Percentiles rank a stretch among this genome's conserved stretches.
Conservation (phyloP, 2,888 invertebrate species). For the Oscheius myriophilus region DNA sequence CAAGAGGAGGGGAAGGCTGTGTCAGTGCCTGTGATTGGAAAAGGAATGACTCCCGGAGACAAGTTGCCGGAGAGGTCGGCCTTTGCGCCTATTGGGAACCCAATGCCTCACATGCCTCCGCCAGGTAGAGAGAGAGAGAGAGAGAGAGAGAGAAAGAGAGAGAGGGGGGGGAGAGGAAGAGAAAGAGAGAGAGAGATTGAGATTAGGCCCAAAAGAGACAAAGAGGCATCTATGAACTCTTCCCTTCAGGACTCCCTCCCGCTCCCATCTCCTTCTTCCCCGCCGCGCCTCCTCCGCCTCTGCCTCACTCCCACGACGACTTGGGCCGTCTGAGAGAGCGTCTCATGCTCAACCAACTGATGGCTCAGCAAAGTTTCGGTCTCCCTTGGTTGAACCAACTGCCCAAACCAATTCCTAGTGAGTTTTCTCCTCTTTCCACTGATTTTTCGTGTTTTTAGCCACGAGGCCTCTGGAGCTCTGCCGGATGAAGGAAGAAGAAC, state of each 20-base stretch:
- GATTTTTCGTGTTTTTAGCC: conserved; percentile 4
- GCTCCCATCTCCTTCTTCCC: conserved; percentile 18
- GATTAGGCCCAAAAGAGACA: too few relatives aligned
- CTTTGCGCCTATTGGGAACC: conserved; percentile 13
- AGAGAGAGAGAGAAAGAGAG: neutral
- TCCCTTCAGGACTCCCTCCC: conserved; percentile 15
- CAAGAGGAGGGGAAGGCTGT: conserved; percentile 28
- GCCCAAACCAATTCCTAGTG: conserved; percentile 49
- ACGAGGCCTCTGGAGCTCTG: conserved; percentile 26
- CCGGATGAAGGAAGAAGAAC: conserved; percentile 18
- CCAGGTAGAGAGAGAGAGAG: neutral
- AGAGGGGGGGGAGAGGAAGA: neutral
- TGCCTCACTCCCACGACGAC: conserved; percentile 17
- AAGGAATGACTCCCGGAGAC: conserved; percentile 23
- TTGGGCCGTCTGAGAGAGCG: conserved; percentile 30
- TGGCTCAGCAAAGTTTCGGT: conserved; percentile 26
- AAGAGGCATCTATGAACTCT: too few relatives aligned
- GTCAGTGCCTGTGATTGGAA: conserved; percentile 29
- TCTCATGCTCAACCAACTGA: conserved; percentile 34
- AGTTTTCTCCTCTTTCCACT: neutral
- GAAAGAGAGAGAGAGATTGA: neutral
- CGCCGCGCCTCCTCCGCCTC: conserved; percentile 6
- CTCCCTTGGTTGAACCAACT: conserved; percentile 35
- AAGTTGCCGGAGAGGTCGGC: conserved; percentile 8
- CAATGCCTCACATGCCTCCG: conserved; percentile 1